Conservation (phyloP, 37 sponge, comb jelly and placozoan genomes). For the Agelas oroides region DNA sequence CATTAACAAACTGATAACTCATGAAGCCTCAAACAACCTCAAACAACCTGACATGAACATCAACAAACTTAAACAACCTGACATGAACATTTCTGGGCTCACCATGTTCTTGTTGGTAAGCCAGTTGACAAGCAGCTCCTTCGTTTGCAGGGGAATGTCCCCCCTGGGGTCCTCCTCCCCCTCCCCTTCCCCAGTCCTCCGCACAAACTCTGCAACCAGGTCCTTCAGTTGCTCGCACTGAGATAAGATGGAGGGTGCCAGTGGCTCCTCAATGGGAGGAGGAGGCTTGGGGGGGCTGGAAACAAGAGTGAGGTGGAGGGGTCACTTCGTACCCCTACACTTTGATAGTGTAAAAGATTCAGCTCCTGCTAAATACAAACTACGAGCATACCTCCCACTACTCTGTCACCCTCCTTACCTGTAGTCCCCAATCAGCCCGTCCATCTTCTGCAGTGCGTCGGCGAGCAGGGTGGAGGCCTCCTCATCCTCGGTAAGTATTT, state of each 20-base stretch:
- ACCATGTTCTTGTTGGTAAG: constrained; percentile 18
- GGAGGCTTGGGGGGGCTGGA: not conserved
- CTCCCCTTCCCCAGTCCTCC: not conserved
- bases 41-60: too few species aligned
- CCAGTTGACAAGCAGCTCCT: constrained; percentile 48
- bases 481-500: not conserved
- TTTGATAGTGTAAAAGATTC: too few species aligned
- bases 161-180: constrained; percentile 26
- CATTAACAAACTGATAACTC: too few species aligned
- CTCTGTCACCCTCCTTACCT: not conserved
- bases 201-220: not conserved
- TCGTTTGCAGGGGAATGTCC: constrained; percentile 10
- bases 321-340: too few species aligned
- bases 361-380: too few species aligned
- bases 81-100: too few species aligned
- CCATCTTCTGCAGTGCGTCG: constrained; percentile 73
- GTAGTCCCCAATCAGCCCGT: constrained; percentile 70
- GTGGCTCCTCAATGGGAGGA: not conserved
- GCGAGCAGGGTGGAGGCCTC: constrained; percentile 50
- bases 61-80: too few species aligned
- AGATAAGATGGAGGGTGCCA: not conserved
- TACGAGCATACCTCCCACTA: too few species aligned
- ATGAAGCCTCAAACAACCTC: too few species aligned
- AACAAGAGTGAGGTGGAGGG: too few species aligned
- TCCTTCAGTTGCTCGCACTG: constrained; percentile 20